Evolutionary conservation across 2,797 vertebrate species (phyloP).

Genomic region (Tympanoctomys barrerae): DNA sequence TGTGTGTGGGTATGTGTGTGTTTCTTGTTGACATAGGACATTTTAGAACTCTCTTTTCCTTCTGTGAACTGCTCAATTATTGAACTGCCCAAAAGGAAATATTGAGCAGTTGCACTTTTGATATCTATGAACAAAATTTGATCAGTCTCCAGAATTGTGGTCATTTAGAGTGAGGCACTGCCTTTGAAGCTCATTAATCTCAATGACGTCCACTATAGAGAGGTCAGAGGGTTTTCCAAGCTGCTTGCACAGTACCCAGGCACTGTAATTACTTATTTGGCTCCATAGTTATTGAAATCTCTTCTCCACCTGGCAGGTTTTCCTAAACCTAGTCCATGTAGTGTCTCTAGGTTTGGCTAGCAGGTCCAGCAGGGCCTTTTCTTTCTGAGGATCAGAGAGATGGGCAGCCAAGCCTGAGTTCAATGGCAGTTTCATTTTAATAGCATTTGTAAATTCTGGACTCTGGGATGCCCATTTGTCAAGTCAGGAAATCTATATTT

Average conservation of each 20-base stretch:
- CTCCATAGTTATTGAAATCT: constrained; percentile 66
- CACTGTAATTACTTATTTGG: constrained; percentile 80
- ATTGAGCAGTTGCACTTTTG: constrained; percentile 59
- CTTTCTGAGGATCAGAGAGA: constrained; percentile 50
- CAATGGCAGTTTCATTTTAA: constrained; percentile 73
- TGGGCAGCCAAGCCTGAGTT: constrained; percentile 32
- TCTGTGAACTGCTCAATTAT: constrained; percentile 45
- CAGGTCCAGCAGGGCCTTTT: background rate
- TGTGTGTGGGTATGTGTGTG: background rate
- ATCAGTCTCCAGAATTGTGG: constrained; percentile 42
- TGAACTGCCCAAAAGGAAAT: constrained; percentile 48
- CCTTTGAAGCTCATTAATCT: constrained; percentile 74
- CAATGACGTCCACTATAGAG: constrained; percentile 58
- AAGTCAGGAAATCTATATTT: constrained; percentile 24
- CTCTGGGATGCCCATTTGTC: constrained; percentile 6
- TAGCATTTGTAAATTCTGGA: constrained; percentile 67
- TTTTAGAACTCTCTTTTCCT: constrained; percentile 24
- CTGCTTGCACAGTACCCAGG: constrained; percentile 62
- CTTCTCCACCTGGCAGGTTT: constrained; percentile 75
- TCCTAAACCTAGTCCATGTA: constrained; percentile 76
- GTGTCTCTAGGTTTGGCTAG: constrained; percentile 63
- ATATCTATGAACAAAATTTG: constrained; percentile 52
- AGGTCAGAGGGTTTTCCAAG: constrained; percentile 66
- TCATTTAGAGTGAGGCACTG: constrained; percentile 59
- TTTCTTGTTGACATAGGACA: background rate